Evolutionary conservation across 1,140 invertebrate genomes (phyloP), one percentile per base, ranked within the genome.

Genomic region (Orius laevigatus): DNA sequence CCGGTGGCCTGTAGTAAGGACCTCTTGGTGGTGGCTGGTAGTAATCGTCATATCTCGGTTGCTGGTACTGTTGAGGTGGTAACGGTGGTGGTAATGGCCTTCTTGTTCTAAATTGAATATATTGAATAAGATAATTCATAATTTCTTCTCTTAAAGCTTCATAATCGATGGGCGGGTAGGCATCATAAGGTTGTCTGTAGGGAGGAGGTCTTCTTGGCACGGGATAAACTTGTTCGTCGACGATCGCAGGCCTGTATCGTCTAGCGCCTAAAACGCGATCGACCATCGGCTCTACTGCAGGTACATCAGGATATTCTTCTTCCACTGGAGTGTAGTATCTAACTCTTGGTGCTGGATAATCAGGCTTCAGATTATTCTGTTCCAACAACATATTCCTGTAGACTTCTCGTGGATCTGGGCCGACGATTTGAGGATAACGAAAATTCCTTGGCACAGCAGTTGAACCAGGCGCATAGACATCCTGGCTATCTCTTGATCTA

Each of bases 401-500:
- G 16, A 52, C 31, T 20, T 52, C 40, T 16, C 47, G 42, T 33
- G 38, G 51, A 31, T 52, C 51, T 10, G 46, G 45, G 6, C 33
- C n/a, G 1, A 20, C 38, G 15, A 45, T 33, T 16, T 45, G 43
- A n/a, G 19, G 43, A 20, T 45, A 45, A n/a, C 43, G 25, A 32
- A 25, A 32, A 25, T 8, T 25, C 11, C n/a, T 16, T 15, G 46
- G 35, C 15, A 33, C 45, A 8, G 32, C 33, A 14, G 32, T 19
- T 5, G 46, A 9, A 35, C 14, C 34, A 15, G 14, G 33, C 2
- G n/a, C 15, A 14, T 38, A 48, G 70, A 71, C 0, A 76, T 80
- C 2, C 75, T 81, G 54, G 79, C 79, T 10, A 16, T 45, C 41
- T 11, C 44, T 20, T 8, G 44, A 46, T 75, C 36, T 75, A 60